Conservation (phyloP, 2,888 invertebrate species). For the Machimus atricapillus region DNA sequence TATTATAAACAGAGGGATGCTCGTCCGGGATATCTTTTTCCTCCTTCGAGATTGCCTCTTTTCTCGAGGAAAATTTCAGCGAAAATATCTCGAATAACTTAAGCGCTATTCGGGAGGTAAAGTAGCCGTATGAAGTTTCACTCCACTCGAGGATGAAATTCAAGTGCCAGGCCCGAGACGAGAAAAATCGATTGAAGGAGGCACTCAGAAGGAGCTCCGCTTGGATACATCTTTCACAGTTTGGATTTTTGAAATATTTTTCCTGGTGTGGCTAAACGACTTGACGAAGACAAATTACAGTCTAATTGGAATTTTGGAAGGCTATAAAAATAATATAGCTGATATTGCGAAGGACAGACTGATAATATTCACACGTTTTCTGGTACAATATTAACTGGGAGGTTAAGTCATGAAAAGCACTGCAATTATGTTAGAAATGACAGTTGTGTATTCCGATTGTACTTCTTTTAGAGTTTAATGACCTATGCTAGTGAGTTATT, state of each 20-base stretch:
- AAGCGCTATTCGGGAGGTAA: neutral
- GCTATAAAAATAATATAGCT: neutral
- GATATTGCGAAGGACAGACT: neutral
- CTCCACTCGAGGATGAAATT: neutral
- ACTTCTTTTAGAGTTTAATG: neutral
- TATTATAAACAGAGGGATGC: neutral
- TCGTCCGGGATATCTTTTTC: neutral
- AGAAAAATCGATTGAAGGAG: neutral
- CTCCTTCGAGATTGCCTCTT: neutral
- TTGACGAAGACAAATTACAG: neutral
- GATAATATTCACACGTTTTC: neutral
- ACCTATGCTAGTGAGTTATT: too few species aligned
- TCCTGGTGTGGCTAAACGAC: neutral
- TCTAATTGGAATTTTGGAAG: neutral
- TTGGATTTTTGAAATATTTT: neutral
- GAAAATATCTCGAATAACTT: neutral
- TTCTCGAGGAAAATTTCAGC: neutral
- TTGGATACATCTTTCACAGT: neutral
- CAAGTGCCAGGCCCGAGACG: neutral
- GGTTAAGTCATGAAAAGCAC: neutral
- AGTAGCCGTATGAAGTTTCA: neutral
- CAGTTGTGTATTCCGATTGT: neutral
- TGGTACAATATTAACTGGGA: neutral
- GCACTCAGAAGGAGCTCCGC: neutral
- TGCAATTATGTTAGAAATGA: neutral